Evolutionary conservation across 2,797 vertebrate genomes (phyloP), one percentile per base, ranked within the genome.

Genomic region (Danio tinwini): DNA sequence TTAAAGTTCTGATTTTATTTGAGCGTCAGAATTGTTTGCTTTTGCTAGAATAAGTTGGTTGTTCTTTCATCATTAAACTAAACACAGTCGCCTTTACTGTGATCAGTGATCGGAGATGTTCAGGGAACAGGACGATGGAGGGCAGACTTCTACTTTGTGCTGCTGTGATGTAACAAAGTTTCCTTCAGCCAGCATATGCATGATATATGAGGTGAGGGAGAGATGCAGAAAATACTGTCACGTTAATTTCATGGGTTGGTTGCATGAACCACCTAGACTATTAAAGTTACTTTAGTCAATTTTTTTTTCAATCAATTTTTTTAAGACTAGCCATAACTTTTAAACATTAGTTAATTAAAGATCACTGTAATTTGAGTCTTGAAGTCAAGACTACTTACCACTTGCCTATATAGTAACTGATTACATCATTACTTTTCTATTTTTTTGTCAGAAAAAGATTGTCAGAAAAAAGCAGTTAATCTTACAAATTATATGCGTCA

Each of bases 91-190:
- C 40, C 53, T n/a, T 8, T 29, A 29, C 17, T 72, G 21, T 80
- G 78, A 80, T 63, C 37, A 7, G 37, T 55, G 29, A 29, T 29
- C 1, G 3, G 67, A 53, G 19, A 64, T 29, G 13, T 76, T 55
- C 39, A 62, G 62, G 39, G 0, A 71, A 58, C 42, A 64, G 67
- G 65, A 71, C 50, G 16, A 64, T 75, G 72, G 72, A 69, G 72
- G 64, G 49, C 80, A 71, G 74, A 59, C 78, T 67, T 61, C 37
- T 49, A 21, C 42, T 64, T 64, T 55, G 13, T 42, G 59, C 21
- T 12, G 70, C 44, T 10, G 55, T 71, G 58, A 81, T 64, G 65
- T 76, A 67, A 68, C 40, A 47, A 62, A 56, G 53, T 37, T 56
- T 71, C 69, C 17, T 62, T 9, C 73, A 55, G 53, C 53, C 67